Percentiles rank a stretch among this genome's conserved stretches.
Evolutionary conservation across 2,888 invertebrate species (phyloP).

Genomic region (Hofmannophila pseudospretella): DNA sequence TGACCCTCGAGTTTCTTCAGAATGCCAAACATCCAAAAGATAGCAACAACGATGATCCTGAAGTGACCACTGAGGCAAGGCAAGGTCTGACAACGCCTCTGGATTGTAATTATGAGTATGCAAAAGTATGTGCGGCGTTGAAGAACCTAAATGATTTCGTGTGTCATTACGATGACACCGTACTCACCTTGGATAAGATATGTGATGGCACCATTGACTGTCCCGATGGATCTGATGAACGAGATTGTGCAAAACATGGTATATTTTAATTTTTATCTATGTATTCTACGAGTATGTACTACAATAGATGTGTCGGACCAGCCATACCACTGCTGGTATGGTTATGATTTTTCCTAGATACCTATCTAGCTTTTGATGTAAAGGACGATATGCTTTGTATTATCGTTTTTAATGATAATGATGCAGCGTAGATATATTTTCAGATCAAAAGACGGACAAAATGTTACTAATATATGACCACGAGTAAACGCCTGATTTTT

Average conservation of each 20-base stretch:
- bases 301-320: no score
- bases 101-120: not conserved
- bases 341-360: no score
- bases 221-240: slow-evolving; percentile 46
- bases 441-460: no score
- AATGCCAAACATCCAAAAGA: not conserved
- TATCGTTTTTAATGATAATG: no score
- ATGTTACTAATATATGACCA: no score
- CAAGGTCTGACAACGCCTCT: not conserved
- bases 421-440: no score
- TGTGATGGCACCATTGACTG: slow-evolving; percentile 52
- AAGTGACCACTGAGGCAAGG: not conserved
- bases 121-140: slow-evolving; percentile 16
- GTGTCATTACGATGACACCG: slow-evolving; percentile 32
- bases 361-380: no score
- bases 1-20: slow-evolving; percentile 11
- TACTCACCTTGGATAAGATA: slow-evolving; percentile 35
- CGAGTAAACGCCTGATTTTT: no score
- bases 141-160: slow-evolving; percentile 33
- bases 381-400: no score
- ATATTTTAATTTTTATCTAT: not conserved
- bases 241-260: slow-evolving; percentile 45
- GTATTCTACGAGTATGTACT: not conserved
- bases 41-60: not conserved
- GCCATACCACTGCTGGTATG: no score